Base-by-base conservation (phyloP, 2,888 invertebrate genomes). In the Sympetrum striolatum region DNA sequence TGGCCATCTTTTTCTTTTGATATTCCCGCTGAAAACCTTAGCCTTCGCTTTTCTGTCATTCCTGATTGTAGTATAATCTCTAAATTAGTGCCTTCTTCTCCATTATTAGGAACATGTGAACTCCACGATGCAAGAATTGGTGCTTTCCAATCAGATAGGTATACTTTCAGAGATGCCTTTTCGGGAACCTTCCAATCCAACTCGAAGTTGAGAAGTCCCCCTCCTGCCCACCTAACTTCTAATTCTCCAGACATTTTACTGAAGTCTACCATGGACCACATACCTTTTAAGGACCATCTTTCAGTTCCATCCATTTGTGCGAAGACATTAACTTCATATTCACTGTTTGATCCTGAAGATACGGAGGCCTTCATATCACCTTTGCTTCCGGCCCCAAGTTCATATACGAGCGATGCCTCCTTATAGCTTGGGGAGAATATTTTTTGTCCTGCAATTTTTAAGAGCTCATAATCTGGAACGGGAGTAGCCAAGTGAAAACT, bases 181-280 rank as follows among this genome's bases (percentile, higher is more conserved):
- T 86, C 86, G 6, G 86, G 86, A 14, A 60, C 60, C 12, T 18
- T 35, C 86, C 86, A 86, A n/a, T 86, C 86, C 2, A 86, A 22
- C 18, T 86, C 31, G 14, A 86, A 86, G 14, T 18, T 60, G 8
- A 86, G 37, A 64, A 37, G 35, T 35, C 86, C 86, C 10, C 37
- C 60, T 14, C 60, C 86, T 86, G 58, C 86, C 86, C 86, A 86
- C n/a, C 60, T 86, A 18, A 86, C 22, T 35, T 86, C 86, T 18
- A 64, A 22, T 12, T n/a, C 35, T 60, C 37, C 86, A 10, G 60
- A 37, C 35, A 64, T 22, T 14, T 37, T 35, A n/a, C 35, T 25
- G 31, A 37, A 10, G 58, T 48, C 86, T 22, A 8, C 18, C 31
- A 48, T 86, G 0, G 37, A 22, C 64, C 58, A 64, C 22, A 35